Conservation (phyloP, 2,113 vertebrate species). For the Natator depressus region DNA sequence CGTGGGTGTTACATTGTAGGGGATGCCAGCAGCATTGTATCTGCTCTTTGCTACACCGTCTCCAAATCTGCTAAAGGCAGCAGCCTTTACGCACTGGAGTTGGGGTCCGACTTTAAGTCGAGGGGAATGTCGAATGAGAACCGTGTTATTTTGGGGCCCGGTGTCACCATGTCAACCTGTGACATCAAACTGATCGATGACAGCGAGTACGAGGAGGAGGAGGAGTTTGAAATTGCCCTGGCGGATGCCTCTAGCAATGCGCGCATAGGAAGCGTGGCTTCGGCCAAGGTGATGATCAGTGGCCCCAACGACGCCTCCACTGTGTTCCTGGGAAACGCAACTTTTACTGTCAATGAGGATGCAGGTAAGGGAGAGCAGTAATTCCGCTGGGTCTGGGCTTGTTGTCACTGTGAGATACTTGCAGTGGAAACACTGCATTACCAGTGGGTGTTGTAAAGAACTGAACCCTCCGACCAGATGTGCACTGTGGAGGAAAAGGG, state of each 20-base stretch:
- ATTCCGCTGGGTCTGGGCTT: rapidly evolving
- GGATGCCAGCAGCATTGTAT: constrained; percentile 90
- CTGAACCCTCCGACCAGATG: background rate
- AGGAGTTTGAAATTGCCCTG: constrained; percentile 93
- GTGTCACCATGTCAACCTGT: constrained; percentile 87
- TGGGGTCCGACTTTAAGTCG: constrained; percentile 94
- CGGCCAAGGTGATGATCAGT: constrained; percentile 86
- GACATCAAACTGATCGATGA: constrained; percentile 92
- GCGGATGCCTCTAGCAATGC: constrained; percentile 87
- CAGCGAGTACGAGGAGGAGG: constrained; percentile 95
- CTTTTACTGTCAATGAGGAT: constrained; percentile 92
- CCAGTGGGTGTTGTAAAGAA: rapidly evolving
- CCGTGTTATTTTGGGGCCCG: constrained; percentile 87
- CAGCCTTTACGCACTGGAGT: constrained; percentile 88
- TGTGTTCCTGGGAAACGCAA: constrained; percentile 87
- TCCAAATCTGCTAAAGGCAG: constrained; percentile 91
- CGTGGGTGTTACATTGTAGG: constrained; percentile 75
- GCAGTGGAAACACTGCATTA: rapidly evolving
- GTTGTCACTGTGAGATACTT: rapidly evolving
- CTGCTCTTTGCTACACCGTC: constrained; percentile 91
- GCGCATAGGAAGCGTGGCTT: constrained; percentile 80
- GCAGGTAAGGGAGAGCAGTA: constrained; percentile 80
- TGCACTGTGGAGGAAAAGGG: background rate
- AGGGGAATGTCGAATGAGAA: constrained; percentile 84
- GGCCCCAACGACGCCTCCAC: constrained; percentile 96